Percentiles rank a stretch among this genome's conserved stretches.
phyloP scores from a whole-genome alignment of 2,888 invertebrate species.

The Drosophila nr. medialis region DNA sequence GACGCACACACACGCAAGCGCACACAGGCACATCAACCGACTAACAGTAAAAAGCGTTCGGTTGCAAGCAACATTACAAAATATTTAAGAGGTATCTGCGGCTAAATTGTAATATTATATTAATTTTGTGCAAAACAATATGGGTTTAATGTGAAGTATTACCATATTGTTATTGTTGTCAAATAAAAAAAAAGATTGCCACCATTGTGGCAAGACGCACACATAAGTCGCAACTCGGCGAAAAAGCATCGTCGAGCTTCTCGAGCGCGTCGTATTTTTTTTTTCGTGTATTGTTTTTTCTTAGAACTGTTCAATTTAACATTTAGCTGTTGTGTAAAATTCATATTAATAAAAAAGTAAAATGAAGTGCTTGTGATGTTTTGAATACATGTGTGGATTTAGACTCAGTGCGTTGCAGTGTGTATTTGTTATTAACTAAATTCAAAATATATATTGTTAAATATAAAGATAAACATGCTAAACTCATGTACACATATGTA shows the following conservation, averaged over 20 bases:
- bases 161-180: not conserved
- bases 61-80: not conserved
- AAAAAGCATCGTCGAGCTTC: not conserved
- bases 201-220: conserved; percentile 30
- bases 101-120: not conserved
- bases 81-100: not conserved
- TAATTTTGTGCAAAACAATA: not conserved
- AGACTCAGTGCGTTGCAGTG: not conserved
- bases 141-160: not conserved
- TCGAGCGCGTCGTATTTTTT: not conserved
- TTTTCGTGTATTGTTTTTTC: not conserved
- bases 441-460: not conserved
- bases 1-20: too few relatives aligned
- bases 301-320: not conserved
- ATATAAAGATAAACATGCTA: not conserved
- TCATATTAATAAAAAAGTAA: not conserved
- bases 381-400: not conserved
- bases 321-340: not conserved
- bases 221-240: not conserved
- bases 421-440: not conserved
- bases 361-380: not conserved
- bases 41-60: conserved; percentile 4
- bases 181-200: not conserved
- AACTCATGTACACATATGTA: not conserved
- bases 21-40: too few relatives aligned